A percentile compares a stretch with the other conserved stretches of the same genome.
These are phyloP conservation scores for Xestoiulus laeticollis DNA, from an alignment of 2,888 invertebrate species.

Conservation along the genomic window DNA sequence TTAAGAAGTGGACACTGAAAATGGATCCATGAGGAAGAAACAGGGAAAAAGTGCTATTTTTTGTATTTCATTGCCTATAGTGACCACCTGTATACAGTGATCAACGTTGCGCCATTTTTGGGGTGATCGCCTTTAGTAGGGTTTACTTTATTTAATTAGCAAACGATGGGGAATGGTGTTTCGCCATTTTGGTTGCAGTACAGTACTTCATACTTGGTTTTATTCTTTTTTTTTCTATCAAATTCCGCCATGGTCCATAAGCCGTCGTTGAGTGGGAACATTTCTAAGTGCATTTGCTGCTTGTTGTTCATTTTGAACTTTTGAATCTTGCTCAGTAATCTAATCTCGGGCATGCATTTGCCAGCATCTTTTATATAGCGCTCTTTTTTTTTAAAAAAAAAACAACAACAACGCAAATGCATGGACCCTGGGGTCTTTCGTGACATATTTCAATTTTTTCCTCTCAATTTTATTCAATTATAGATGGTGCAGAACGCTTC, in stretches of 20 bases:
- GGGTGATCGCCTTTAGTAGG: no score
- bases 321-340: background rate
- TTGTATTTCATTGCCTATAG: no score
- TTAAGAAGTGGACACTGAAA: no score
- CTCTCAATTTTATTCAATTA: background rate
- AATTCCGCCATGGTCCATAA: background rate
- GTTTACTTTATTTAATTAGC: background rate
- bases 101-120: no score
- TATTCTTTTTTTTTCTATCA: background rate
- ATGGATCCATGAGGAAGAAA: no score
- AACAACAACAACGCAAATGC: background rate
- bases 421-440: background rate
- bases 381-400: no score
- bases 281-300: background rate
- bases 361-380: background rate
- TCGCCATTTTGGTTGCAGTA: background rate
- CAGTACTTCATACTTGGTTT: background rate
- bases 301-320: background rate
- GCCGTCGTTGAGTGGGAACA: background rate
- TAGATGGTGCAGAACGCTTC: background rate
- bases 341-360: slow-evolving; percentile 17
- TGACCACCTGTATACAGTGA: no score
- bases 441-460: background rate
- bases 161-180: background rate
- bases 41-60: no score